A percentile compares a stretch with the other conserved stretches of the same genome.
Conservation (phyloP, 1,140 invertebrate species). For the Drosophila guanche region DNA sequence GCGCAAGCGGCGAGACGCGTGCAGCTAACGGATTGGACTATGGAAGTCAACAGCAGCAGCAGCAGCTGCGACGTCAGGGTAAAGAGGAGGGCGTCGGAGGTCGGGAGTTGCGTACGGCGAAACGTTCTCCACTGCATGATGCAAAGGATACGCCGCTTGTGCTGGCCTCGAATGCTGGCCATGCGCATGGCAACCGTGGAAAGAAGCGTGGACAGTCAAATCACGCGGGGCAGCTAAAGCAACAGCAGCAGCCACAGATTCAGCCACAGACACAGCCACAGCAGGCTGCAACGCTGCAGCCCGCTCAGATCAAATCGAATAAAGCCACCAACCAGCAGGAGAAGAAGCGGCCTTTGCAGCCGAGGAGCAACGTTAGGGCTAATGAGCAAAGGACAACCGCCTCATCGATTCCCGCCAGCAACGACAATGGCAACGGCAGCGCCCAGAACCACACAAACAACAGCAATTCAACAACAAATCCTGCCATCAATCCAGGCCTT, state of each 20-base stretch:
- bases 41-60: slow-evolving; percentile 16
- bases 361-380: slow-evolving; percentile 37
- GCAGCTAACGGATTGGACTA: slow-evolving; percentile 42
- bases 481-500: slow-evolving; percentile 24
- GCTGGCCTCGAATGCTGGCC: slow-evolving; percentile 10
- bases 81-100: slow-evolving; percentile 51
- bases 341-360: slow-evolving; percentile 50
- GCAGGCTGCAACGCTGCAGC: slow-evolving; percentile 17
- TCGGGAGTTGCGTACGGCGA: slow-evolving; percentile 52
- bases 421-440: slow-evolving; percentile 20
- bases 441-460: slow-evolving; percentile 21
- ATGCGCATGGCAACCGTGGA: slow-evolving; percentile 42
- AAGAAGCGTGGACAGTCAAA: slow-evolving; percentile 60
- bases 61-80: slow-evolving; percentile 43
- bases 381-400: slow-evolving; percentile 20
- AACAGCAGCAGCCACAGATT: slow-evolving; percentile 2
- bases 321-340: slow-evolving; percentile 40
- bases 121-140: slow-evolving; percentile 73
- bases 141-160: slow-evolving; percentile 52
- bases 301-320: slow-evolving; percentile 31
- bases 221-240: slow-evolving; percentile 35
- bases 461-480: slow-evolving; percentile 10
- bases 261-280: slow-evolving; percentile 27
- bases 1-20: slow-evolving; percentile 21
- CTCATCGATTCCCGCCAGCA: slow-evolving; percentile 5